Percentiles rank a stretch among this genome's conserved stretches.
phyloP scores from a whole-genome alignment of 2,888 invertebrate genomes.

The Listrodromus nycthemerus region DNA sequence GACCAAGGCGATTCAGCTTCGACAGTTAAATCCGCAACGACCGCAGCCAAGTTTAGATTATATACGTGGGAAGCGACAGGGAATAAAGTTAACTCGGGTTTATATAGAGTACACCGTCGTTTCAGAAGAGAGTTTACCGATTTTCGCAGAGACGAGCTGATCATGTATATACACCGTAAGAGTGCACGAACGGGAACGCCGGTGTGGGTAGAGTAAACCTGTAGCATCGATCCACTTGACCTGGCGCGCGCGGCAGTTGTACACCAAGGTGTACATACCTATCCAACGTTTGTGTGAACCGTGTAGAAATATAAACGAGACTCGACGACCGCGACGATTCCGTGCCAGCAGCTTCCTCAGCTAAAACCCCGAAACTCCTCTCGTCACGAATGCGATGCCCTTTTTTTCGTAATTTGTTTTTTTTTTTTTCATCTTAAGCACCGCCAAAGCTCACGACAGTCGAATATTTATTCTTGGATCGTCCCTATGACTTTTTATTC shows the following conservation, averaged over 20 bases:
- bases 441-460: neutral
- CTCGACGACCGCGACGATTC: conserved; percentile 45
- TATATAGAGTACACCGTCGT: conserved; percentile 13
- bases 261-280: conserved; percentile 41
- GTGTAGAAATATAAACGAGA: conserved; percentile 43
- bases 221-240: conserved; percentile 83
- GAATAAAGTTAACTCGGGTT: conserved; percentile 19
- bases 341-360: conserved; percentile 67
- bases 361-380: conserved; percentile 56
- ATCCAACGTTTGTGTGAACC: conserved; percentile 26
- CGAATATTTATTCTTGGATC: conserved; percentile 38
- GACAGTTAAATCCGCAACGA: conserved; percentile 24
- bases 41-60: conserved; percentile 22
- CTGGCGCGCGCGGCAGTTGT: conserved; percentile 71
- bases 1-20: conserved; percentile 14
- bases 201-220: conserved; percentile 74
- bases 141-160: conserved; percentile 23
- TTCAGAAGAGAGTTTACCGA: conserved; percentile 31
- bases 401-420: conserved; percentile 15
- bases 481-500: neutral
- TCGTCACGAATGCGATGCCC: conserved; percentile 16
- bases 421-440: neutral
- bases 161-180: conserved; percentile 24
- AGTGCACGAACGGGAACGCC: conserved; percentile 63
- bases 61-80: conserved; percentile 16